Conservation (phyloP, 2,888 invertebrate genomes). For the Spilarctia lutea region DNA sequence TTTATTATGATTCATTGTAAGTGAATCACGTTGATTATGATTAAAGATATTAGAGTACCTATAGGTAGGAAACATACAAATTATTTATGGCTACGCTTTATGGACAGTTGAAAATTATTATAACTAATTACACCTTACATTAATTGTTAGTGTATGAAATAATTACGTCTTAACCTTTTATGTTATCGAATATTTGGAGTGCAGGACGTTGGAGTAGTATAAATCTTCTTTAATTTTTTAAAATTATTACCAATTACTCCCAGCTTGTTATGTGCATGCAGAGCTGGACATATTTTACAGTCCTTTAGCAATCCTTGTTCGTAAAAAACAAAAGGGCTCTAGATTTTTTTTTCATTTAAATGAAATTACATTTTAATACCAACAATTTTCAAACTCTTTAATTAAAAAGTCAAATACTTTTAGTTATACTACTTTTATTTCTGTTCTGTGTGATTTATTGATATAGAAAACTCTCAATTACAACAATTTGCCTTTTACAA, state of each 20-base stretch:
- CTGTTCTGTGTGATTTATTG: background rate
- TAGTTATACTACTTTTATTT: background rate
- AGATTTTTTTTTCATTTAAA: background rate
- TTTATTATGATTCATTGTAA: background rate
- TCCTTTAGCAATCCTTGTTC: background rate
- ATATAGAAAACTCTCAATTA: background rate
- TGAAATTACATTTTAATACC: background rate
- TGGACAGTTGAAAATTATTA: background rate
- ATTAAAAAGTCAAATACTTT: too few species aligned
- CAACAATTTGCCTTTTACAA: background rate
- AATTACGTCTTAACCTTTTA: background rate
- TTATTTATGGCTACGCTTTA: background rate
- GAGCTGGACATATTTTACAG: background rate
- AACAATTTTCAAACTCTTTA: background rate
- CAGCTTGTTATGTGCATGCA: background rate
- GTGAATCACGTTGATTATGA: background rate
- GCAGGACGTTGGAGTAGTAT: too few species aligned
- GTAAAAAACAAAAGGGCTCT: background rate
- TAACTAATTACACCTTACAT: background rate
- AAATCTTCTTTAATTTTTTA: too few species aligned
- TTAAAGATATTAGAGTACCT: background rate
- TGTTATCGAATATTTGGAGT: background rate
- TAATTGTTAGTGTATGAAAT: background rate
- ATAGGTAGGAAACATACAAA: background rate
- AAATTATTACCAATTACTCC: background rate